Evolutionary conservation across 2,113 vertebrate species (phyloP).

Genomic region (Canis aureus): DNA sequence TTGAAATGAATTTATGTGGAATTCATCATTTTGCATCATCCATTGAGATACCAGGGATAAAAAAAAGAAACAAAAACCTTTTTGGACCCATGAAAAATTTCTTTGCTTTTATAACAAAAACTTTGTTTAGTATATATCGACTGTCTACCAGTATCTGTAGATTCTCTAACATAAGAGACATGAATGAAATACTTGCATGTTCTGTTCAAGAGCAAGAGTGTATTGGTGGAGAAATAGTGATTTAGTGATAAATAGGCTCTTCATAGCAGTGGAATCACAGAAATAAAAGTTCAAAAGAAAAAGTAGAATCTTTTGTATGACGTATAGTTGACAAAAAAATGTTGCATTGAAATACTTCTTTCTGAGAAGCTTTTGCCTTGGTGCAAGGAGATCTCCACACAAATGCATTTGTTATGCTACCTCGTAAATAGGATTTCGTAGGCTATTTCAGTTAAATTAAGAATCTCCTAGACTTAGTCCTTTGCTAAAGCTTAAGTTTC

Average conservation of each 20-base stretch:
- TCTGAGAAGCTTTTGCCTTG: background rate
- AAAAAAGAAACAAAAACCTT: background rate
- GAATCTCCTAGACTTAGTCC: background rate
- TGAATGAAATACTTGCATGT: conserved; percentile 45
- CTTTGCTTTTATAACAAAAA: conserved; percentile 59
- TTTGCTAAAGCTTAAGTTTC: conserved; percentile 30
- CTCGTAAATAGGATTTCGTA: conserved; percentile 9
- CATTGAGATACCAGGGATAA: background rate
- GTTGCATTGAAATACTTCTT: background rate
- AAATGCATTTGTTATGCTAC: background rate
- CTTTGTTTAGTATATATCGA: conserved; percentile 50
- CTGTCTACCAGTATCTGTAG: conserved; percentile 3
- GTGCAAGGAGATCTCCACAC: background rate
- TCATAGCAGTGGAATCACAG: conserved; percentile 23
- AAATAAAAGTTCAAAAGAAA: conserved; percentile 65
- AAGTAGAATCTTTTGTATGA: conserved; percentile 21
- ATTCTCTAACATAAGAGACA: conserved; percentile 46
- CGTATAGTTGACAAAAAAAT: conserved; percentile 13
- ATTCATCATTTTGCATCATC: background rate
- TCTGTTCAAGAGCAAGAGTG: conserved; percentile 51
- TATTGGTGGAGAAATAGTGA: conserved; percentile 52
- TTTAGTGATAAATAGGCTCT: conserved; percentile 39
- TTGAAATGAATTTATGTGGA: conserved; percentile 16
- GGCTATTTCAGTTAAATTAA: conserved; percentile 15
- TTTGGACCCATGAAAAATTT: conserved; percentile 2